Evolutionary conservation across 2,113 vertebrate genomes (phyloP).

Genomic region (Myiagra hebetior): DNA sequence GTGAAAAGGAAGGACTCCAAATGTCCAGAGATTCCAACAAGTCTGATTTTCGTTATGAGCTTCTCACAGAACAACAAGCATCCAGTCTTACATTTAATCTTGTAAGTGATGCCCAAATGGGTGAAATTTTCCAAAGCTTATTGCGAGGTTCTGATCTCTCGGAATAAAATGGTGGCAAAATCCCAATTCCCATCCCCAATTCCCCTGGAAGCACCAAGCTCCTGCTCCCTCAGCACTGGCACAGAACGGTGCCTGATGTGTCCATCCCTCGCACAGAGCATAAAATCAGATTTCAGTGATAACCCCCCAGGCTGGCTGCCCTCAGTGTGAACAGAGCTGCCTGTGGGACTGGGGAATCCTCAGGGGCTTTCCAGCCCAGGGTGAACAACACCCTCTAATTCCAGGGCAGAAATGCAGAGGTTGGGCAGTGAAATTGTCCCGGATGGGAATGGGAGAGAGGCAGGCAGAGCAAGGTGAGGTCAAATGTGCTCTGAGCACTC

Average conservation of each 20-base stretch:
- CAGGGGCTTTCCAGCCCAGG: background rate
- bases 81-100: slow-evolving; percentile 92
- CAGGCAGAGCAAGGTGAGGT: background rate
- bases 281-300: background rate
- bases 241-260: background rate
- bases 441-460: background rate
- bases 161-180: slow-evolving; percentile 70
- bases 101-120: slow-evolving; percentile 94
- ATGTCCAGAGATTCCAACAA: slow-evolving; percentile 70
- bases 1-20: slow-evolving; percentile 42
- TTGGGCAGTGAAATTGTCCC: background rate
- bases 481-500: background rate
- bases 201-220: background rate
- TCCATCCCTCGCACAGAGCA: background rate
- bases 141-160: slow-evolving; percentile 88
- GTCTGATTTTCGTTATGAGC: slow-evolving; percentile 80
- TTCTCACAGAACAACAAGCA: slow-evolving; percentile 89
- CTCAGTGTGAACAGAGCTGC: background rate
- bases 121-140: slow-evolving; percentile 94
- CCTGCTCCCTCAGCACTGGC: background rate
- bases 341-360: background rate
- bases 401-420: background rate
- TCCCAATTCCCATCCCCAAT: background rate
- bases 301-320: background rate
- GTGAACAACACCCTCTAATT: background rate